Percentiles rank a stretch among this genome's conserved stretches.
Conservation (phyloP, 1,140 invertebrate genomes). For the Bombus sylvicola region DNA sequence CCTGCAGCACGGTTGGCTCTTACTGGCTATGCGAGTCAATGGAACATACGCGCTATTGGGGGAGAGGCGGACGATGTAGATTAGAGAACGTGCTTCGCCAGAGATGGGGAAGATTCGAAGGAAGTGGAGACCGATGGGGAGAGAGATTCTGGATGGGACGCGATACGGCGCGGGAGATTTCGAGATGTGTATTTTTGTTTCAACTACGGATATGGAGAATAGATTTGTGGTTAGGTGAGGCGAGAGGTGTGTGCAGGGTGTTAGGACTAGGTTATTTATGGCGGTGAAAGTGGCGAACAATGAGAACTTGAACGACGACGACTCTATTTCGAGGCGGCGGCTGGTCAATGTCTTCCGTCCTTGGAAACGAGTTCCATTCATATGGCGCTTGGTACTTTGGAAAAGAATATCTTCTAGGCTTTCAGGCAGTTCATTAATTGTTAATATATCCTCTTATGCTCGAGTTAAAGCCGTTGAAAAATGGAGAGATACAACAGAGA, state of each 20-base stretch:
- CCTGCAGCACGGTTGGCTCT: slow-evolving; percentile 58
- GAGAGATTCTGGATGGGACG: slow-evolving; percentile 33
- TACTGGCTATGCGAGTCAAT: neutral
- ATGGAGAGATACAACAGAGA: neutral
- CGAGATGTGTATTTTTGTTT: slow-evolving; percentile 6
- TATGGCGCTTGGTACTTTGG: neutral
- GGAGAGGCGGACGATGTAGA: neutral
- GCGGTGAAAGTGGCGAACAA: slow-evolving; percentile 33
- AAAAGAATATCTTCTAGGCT: neutral
- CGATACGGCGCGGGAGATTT: slow-evolving; percentile 6
- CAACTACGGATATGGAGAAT: neutral
- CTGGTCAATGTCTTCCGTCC: slow-evolving; percentile 7
- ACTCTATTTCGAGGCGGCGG: slow-evolving; percentile 18
- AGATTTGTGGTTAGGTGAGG: neutral
- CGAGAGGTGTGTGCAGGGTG: neutral
- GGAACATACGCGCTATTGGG: neutral
- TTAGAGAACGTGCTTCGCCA: neutral
- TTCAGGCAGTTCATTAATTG: neutral
- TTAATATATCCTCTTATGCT: neutral
- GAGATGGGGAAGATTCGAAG: neutral
- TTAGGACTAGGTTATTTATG: slow-evolving; percentile 16
- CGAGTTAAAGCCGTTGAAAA: neutral
- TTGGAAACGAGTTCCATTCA: slow-evolving; percentile 12
- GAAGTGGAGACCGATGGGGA: neutral
- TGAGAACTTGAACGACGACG: slow-evolving; percentile 21